Conservation (phyloP, 2,888 invertebrate species). For the Aquatica leii region DNA sequence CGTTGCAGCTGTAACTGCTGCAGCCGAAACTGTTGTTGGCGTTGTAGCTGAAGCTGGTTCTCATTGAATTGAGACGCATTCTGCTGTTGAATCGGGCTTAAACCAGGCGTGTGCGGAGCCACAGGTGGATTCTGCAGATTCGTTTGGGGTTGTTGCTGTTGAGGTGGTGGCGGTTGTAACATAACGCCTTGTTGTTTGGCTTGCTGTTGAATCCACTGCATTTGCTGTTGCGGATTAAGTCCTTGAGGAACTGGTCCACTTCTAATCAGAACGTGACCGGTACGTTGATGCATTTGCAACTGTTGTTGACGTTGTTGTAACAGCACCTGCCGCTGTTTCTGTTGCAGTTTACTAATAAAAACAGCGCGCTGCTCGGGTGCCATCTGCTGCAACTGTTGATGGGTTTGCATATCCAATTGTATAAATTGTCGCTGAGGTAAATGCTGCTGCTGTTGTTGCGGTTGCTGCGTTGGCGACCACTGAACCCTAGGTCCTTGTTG, state of each 20-base stretch:
- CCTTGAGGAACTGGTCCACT: conserved; percentile 57
- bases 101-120: conserved; percentile 48
- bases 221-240: conserved; percentile 59
- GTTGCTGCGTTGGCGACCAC: conserved; percentile 39
- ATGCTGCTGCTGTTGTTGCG: conserved; percentile 39
- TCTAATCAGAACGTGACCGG: conserved; percentile 56
- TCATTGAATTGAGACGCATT: conserved; percentile 50
- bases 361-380: conserved; percentile 81
- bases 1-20: conserved; percentile 70
- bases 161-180: conserved; percentile 54
- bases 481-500: conserved; percentile 29
- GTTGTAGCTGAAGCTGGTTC: conserved; percentile 59
- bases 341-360: conserved; percentile 80
- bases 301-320: conserved; percentile 61
- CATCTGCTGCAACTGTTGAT: conserved; percentile 82
- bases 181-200: conserved; percentile 59
- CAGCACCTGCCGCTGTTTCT: conserved; percentile 66
- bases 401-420: conserved; percentile 83
- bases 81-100: conserved; percentile 56
- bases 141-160: conserved; percentile 38
- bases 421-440: conserved; percentile 73
- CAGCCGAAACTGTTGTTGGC: conserved; percentile 71
- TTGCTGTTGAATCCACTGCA: conserved; percentile 61
- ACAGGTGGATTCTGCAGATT: conserved; percentile 31
- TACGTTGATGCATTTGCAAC: conserved; percentile 57